Conservation (phyloP, 1,140 invertebrate species). For the Habropoda laboriosa region DNA sequence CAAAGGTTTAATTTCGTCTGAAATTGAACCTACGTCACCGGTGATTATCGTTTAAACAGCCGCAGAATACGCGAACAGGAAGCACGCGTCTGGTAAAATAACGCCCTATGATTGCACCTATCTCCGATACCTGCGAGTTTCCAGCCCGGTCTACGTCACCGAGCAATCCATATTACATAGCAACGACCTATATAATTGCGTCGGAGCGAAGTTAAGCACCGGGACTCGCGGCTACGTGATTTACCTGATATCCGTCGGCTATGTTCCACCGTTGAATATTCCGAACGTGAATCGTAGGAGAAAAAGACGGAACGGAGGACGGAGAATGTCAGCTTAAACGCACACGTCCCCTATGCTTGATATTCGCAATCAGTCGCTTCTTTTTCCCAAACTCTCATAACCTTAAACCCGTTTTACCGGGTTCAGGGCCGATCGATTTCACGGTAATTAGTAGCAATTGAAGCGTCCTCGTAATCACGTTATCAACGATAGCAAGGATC, state of each 20-base stretch:
- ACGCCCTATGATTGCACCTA: not conserved
- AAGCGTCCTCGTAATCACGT: constrained; percentile 14
- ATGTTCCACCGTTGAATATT: not conserved
- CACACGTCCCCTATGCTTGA: constrained; percentile 25
- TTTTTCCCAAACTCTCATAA: too few relatives aligned
- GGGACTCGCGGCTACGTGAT: constrained; percentile 11
- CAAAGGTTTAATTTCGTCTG: not conserved
- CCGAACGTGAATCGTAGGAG: not conserved
- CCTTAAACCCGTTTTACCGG: too few relatives aligned
- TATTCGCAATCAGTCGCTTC: too few relatives aligned
- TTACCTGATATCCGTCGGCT: constrained; percentile 23
- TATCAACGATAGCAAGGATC: constrained; percentile 24
- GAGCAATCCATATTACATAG: constrained; percentile 1
- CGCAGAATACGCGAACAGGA: not conserved
- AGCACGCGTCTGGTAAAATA: not conserved
- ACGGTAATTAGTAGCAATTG: constrained; percentile 34
- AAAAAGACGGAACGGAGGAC: not conserved
- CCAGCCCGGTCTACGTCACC: not conserved
- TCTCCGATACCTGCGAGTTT: not conserved
- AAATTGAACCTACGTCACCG: not conserved
- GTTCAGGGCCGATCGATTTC: constrained; percentile 37
- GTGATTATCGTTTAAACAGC: not conserved
- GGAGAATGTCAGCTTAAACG: constrained; percentile 22
- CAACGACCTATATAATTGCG: constrained; percentile 15
- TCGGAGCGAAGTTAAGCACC: constrained; percentile 5